Base-by-base conservation (phyloP, 2,113 vertebrate species). In the Passer montanus region DNA sequence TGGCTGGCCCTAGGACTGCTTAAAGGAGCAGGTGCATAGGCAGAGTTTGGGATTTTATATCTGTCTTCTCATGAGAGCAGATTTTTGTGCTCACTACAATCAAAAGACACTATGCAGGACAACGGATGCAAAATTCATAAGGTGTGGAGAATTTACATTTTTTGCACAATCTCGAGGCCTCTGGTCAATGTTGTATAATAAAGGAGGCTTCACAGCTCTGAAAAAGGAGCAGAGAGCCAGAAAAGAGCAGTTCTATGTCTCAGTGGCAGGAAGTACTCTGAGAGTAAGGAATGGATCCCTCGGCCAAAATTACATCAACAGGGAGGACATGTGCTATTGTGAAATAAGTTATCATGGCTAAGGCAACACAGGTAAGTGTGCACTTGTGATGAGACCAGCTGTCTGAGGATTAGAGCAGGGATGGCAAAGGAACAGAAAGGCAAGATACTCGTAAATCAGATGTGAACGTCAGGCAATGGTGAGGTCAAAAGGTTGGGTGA, bases 1-100 rank as follows among this genome's bases (percentile, higher is more conserved):
- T 64, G 86, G 56, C 62, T 87, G 63, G 47, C 37, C 67, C 27
- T 11, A 5, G 41, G 81, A 59, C 53, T 87, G 26, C 73, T 94
- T 96, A 93, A 93, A 94, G 93, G 58, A 92, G 75, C 91, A 94
- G 89, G 88, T 97, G 90, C 78, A 75, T 9, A 47, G 58, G 33
- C 47, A 70, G 43, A 55, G 55, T 64, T 70, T 84, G 44, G 41
- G 24, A 83, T 80, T 68, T 56, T 74, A 56, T 2, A 1, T 64
- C 56, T 92, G 33, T 44, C 67, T 81, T 74, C 79, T 89, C 63
- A 37, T 10, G 41, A 82, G 66, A 92, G 46, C 27, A 63, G 56
- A 90, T 43, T 84, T 90, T 81, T 95, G 23, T 55, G 21, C 63
- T 77, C 27, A 28, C 86, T 76, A 46, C n/a, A 35, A 28, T 68